Conservation (phyloP, 2,888 invertebrate genomes). For the Noctua pronuba region DNA sequence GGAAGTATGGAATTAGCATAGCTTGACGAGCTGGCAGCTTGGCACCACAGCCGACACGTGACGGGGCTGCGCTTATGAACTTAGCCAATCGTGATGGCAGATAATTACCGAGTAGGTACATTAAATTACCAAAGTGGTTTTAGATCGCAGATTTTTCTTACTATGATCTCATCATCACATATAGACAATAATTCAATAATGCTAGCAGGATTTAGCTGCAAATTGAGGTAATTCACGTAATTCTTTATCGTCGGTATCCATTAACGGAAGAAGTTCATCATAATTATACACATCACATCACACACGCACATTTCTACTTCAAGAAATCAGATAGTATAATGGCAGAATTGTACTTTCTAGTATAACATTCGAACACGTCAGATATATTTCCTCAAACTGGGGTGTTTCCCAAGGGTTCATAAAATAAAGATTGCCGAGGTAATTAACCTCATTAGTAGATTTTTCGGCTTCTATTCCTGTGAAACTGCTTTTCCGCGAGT, state of each 20-base stretch:
- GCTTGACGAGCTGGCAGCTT: conserved; percentile 35
- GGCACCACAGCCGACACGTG: conserved; percentile 44
- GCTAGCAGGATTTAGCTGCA: conserved; percentile 8
- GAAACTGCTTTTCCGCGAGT: conserved; percentile 15
- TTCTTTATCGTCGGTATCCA: conserved; percentile 10
- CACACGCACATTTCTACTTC: conserved; percentile 19
- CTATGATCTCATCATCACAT: conserved; percentile 25
- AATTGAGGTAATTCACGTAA: conserved; percentile 3
- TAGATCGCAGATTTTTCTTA: conserved; percentile 30
- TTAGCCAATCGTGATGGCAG: conserved; percentile 35
- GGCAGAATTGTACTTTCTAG: conserved; percentile 33
- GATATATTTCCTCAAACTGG: neutral
- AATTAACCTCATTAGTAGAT: conserved; percentile 43
- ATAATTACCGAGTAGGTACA: conserved; percentile 57
- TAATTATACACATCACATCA: conserved; percentile 15
- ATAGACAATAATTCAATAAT: conserved; percentile 19
- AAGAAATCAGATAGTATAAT: conserved; percentile 8
- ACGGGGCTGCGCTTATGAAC: conserved; percentile 30
- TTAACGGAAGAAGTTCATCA: conserved; percentile 20
- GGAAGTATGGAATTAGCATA: conserved; percentile 59
- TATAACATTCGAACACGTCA: conserved; percentile 14
- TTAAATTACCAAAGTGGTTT: conserved; percentile 48
- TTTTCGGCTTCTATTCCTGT: conserved; percentile 2
- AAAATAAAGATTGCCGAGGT: conserved; percentile 34
- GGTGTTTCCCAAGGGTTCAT: conserved; percentile 24